Evolutionary conservation across 2,113 vertebrate species (phyloP), one percentile per base, ranked within the genome.

Genomic region (Eudyptes chrysolophus): DNA sequence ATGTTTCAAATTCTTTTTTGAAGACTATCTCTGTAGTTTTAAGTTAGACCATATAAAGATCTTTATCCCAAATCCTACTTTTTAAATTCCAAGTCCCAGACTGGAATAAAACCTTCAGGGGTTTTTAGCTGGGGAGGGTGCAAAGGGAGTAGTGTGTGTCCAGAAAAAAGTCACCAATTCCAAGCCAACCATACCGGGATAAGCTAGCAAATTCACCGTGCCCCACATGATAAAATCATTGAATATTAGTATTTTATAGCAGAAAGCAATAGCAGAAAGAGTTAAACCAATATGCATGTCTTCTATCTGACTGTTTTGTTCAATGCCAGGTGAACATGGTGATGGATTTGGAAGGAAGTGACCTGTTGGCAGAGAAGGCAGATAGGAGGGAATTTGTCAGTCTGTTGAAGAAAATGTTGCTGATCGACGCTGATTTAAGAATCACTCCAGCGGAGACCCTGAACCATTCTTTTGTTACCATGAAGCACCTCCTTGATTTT

Each of bases 271-370:
- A 78, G 36, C 17, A 65, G 86, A 34, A 60, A 17, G 16, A 68
- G 24, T 6, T 68, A 51, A 82, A 52, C 8, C 30, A 49, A 29
- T 7, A 4, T 9, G 4, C 1, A 0, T 61, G 3, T 44, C 48
- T 95, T 84, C 40, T 86, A 0, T 52, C 38, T 90, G 84, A 65
- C 77, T 94, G 48, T 88, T 92, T 66, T 79, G 79, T 97, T 85
- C 9, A 12, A 77, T 85, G n/a, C 13, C 95, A 99, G 99, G 99
- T 99, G 99, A 99, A 99, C 98, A 98, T 99, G 98, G 99, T 99
- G 98, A 99, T 99, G 99, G 99, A 99, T 98, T 98, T 99, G 97
- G 99, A 99, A 98, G 99, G 99, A 98, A 99, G 99, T 98, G 99
- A 99, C 97, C 98, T 99, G 97, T 97, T 99, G 97, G 99, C 99